A percentile compares a stretch with the other conserved stretches of the same genome.
phyloP scores from a whole-genome alignment of 92 coral and sea anemone genomes.

The Porites evermanni region DNA sequence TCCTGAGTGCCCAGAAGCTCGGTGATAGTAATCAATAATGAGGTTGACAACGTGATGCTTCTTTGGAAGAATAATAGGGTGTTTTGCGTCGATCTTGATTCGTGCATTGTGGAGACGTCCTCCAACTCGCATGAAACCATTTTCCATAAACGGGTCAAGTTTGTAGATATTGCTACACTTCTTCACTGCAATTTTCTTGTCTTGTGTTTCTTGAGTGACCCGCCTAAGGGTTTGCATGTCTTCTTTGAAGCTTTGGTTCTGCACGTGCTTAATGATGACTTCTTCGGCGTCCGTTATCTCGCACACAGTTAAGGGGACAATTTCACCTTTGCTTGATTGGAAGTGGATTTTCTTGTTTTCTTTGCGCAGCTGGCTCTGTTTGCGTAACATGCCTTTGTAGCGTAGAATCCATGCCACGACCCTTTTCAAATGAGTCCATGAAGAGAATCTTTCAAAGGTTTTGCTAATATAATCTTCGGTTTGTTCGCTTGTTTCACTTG shows the following conservation, averaged over 20 bases:
- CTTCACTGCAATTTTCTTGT: not conserved
- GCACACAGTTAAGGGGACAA: conserved; percentile 1
- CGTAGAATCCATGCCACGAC: conserved; percentile 62
- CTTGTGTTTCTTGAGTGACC: not conserved
- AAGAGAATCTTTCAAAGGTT: conserved; percentile 14
- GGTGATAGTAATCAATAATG: conserved; percentile 29
- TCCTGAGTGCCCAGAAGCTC: conserved; percentile 38
- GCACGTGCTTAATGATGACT: conserved; percentile 30
- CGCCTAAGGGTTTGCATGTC: not conserved
- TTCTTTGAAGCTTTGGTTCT: conserved; percentile 23
- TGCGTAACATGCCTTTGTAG: conserved; percentile 16
- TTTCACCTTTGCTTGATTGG: not conserved
- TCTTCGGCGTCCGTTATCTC: conserved; percentile 39
- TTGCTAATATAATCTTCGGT: not conserved
- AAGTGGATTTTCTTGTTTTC: not conserved
- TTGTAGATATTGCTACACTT: conserved; percentile 20
- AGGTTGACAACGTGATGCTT: conserved; percentile 26
- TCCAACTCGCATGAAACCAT: conserved; percentile 43
- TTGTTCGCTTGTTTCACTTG: not conserved
- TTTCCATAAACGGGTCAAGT: conserved; percentile 28
- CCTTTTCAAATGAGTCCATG: conserved; percentile 54
- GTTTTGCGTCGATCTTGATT: conserved; percentile 22
- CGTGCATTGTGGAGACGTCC: conserved; percentile 41
- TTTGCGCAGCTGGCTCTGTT: not conserved
- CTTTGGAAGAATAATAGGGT: conserved; percentile 31